Conservation (phyloP, 2,113 vertebrate species). For the Anguilla rostrata region DNA sequence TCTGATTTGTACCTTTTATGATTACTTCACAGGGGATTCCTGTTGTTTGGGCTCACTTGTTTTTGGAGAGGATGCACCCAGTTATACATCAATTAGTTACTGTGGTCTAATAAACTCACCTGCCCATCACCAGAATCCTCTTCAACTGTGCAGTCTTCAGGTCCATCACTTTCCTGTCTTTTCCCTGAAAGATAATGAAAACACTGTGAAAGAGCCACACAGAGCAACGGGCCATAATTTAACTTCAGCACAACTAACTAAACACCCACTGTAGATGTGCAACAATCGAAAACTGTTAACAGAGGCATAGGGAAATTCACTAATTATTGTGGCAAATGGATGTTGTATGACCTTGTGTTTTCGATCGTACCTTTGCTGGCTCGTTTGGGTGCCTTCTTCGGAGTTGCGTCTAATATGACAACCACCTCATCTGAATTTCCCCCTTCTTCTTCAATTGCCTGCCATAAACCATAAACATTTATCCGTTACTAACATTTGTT, state of each 20-base stretch:
- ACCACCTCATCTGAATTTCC: constrained; percentile 85
- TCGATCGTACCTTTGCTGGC: constrained; percentile 75
- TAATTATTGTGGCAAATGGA: background rate
- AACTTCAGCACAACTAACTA: background rate
- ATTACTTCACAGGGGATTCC: background rate
- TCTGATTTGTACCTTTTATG: no score
- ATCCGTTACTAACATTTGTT: background rate
- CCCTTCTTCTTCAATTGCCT: constrained; percentile 93
- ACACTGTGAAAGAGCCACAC: background rate
- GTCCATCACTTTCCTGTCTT: constrained; percentile 77
- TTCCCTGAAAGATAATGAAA: constrained; percentile 63
- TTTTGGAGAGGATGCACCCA: background rate
- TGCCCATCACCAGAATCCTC: constrained; percentile 85
- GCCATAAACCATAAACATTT: background rate
- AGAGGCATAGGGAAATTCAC: background rate
- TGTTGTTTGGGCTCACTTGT: no score
- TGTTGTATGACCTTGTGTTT: background rate
- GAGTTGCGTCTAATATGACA: constrained; percentile 64
- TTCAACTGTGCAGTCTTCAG: constrained; percentile 81
- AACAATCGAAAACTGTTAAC: background rate
- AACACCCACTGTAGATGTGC: background rate
- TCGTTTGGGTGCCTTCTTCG: constrained; percentile 77
- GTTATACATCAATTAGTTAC: background rate
- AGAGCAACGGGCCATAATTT: background rate
- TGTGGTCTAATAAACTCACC: constrained; percentile 60